Evolutionary conservation across 1,140 invertebrate genomes (phyloP).

Genomic region (Caerostris extrusa): DNA sequence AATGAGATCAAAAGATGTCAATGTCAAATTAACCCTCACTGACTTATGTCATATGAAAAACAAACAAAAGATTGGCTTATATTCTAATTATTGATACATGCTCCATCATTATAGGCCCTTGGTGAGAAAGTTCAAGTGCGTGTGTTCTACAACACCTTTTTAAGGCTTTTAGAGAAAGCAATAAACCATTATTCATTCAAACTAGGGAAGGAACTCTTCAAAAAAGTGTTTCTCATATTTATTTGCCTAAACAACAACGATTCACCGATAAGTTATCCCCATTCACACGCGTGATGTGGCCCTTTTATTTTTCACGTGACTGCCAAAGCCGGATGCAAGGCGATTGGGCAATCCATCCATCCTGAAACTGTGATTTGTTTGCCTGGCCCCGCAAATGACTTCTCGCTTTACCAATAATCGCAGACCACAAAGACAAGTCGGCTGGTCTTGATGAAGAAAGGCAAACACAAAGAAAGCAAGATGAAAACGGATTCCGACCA

Average conservation of each 20-base stretch:
- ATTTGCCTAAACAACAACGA: neutral
- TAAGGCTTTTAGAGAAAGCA: neutral
- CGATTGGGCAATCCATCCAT: slow-evolving; percentile 43
- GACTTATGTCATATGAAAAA: no score
- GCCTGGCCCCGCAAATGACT: slow-evolving; percentile 47
- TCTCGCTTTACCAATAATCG: slow-evolving; percentile 50
- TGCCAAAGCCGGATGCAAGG: slow-evolving; percentile 20
- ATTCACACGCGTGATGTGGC: slow-evolving; percentile 6
- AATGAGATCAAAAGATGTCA: no score
- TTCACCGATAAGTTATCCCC: slow-evolving; percentile 24
- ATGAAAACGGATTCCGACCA: slow-evolving; percentile 35
- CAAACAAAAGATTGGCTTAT: no score
- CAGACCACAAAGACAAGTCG: slow-evolving; percentile 46
- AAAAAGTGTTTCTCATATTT: neutral
- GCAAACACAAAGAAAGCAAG: neutral
- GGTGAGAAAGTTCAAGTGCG: neutral
- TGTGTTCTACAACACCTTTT: neutral
- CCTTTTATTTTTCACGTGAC: slow-evolving; percentile 24
- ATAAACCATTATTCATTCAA: neutral
- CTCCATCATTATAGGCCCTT: neutral
- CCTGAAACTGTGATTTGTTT: neutral
- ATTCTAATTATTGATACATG: neutral
- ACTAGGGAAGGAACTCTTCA: neutral
- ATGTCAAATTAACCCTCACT: no score
- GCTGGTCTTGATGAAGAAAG: neutral